Base-by-base conservation (phyloP, 2,888 invertebrate species). In the Perizoma flavofasciatum region DNA sequence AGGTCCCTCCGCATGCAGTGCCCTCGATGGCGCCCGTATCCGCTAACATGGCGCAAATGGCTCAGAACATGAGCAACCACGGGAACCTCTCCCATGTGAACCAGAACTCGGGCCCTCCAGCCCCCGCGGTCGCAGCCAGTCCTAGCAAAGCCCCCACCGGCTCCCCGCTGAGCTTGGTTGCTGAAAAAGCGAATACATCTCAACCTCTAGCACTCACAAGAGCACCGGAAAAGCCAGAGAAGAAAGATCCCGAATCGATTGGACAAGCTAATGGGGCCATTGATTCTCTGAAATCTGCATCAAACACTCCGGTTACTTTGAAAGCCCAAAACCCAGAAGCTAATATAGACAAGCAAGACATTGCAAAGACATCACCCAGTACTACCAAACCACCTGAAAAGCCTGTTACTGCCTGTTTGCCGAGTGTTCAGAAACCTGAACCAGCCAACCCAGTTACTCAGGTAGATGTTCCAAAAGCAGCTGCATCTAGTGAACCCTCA, bases 1-100 rank as follows among this genome's bases (percentile, higher is more conserved):
- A 71, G 44, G 66, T 78, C 62, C 78, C 78, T 46, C 80, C 86
- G 59, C 88, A 88, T 82, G 84, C 86, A 57, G 83, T 81, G 71
- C 87, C 90, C 6, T 90, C 93, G 72, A 85, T 93, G 93, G 85
- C 93, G 66, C 86, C 93, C 45, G 84, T 92, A 75, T 78, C 92
- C 64, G 89, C 92, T 54, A 91, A 91, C 79, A 92, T 92, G 92
- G 91, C 91, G 41, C 90, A 90, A 72, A 88, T 90, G 89, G 92
- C 92, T 63, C 92, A 92, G 67, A 92, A 92, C 73, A 92, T 92
- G 92, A 90, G 90, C 74, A 90, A 92, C 83, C 92, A 92, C 65
- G 92, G 92, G 59, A 92, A 92, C 79, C 77, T 92, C 33, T 92
- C 92, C 7, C 89, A 89, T 55, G 85, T 88, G 59, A 85, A 85